Base-by-base conservation (phyloP, 2,113 vertebrate genomes). In the Lycocorax pyrrhopterus region DNA sequence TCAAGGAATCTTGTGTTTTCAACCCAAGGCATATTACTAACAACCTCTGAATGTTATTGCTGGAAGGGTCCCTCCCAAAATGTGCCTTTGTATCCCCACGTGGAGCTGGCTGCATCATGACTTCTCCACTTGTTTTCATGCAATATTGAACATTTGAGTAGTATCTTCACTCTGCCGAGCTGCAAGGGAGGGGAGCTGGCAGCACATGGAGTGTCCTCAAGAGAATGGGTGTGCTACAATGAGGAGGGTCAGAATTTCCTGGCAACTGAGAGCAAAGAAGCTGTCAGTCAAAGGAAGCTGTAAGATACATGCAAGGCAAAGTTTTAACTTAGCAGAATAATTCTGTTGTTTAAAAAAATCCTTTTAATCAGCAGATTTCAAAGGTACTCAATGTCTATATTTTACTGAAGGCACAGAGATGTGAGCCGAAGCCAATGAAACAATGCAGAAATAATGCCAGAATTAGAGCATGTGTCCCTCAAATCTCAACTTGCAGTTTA, bases 161-260 rank as follows among this genome's bases (percentile, higher is more conserved):
- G 73, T 64, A 77, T 74, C 72, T 90, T 86, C 63, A 59, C 39
- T 82, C 74, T 71, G 53, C 55, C 0, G 16, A 80, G 72, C 51
- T 90, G 25, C 30, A 77, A 67, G 55, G 44, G 33, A 85, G 62
- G 22, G 63, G 29, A 19, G 17, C n/a, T 87, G 84, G 91, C 90
- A 93, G 60, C 53, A 20, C 15, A 66, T 1, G 14, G 53, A 59
- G 43, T 17, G 52, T 90, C 75, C 93, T 80, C 90, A n/a, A n/a
- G 93, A 91, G 93, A 55, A 78, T 83, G 91, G 93, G 91, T 59
- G 93, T 94, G 91, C 55, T 87, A 13, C 71, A 62, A 4, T 13
- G 51, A 77, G 75, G 90, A 59, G 35, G 82, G 63, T 96, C 82
- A 93, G 56, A 39, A 86, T 88, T 96, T 92, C 88, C 82, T 86